These are phyloP conservation scores for Calephelis virginiensis DNA, from an alignment of 1,140 invertebrate species.

Conservation along the genomic window DNA sequence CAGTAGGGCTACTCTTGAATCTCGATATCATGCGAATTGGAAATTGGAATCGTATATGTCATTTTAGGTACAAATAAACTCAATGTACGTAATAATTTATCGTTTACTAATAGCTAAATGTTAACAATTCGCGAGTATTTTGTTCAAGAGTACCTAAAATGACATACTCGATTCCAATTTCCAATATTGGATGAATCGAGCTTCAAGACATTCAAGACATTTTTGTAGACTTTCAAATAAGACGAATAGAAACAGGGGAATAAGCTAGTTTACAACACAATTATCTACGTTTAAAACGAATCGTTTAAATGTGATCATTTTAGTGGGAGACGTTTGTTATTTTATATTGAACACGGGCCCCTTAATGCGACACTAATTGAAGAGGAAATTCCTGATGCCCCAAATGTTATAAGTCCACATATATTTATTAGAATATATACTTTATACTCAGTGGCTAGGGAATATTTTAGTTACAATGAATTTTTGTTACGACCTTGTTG, in stretches of 20 bases:
- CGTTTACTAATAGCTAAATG: too few relatives aligned
- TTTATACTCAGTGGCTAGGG: not conserved
- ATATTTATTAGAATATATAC: not conserved
- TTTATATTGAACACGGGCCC: constrained; percentile 24
- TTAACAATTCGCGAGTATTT: too few relatives aligned
- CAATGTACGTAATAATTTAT: too few relatives aligned
- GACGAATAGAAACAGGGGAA: not conserved
- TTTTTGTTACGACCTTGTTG: constrained; percentile 6
- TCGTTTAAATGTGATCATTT: constrained; percentile 16
- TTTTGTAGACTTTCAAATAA: not conserved
- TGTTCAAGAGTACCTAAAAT: too few relatives aligned
- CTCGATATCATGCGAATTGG: too few relatives aligned
- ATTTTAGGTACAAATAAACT: too few relatives aligned
- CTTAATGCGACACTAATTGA: constrained; percentile 44
- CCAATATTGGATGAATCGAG: too few relatives aligned
- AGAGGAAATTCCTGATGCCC: constrained; percentile 15
- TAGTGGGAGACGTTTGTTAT: constrained; percentile 24
- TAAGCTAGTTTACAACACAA: not conserved
- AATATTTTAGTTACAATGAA: not conserved
- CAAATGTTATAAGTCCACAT: not conserved
- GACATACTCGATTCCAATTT: too few relatives aligned
- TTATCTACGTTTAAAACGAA: constrained; percentile 12
- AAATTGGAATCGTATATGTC: too few relatives aligned
- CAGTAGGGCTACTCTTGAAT: too few relatives aligned
- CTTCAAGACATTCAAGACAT: too few relatives aligned